Evolutionary conservation across 2,113 vertebrate genomes (phyloP).

Genomic region (Phylloscopus trochiloides): DNA sequence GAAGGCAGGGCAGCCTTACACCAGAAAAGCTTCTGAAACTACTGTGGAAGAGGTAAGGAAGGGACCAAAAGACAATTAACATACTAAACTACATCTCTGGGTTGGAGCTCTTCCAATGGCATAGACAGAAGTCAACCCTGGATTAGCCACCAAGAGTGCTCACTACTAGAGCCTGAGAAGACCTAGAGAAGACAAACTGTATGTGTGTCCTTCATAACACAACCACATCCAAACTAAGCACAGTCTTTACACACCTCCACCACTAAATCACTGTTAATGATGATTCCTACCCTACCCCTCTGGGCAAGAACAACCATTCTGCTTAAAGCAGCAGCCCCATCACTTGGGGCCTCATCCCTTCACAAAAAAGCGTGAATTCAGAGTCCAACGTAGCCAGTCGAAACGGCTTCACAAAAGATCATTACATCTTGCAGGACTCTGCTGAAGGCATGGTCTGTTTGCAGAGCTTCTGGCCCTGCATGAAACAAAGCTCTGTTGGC

Average conservation of each 20-base stretch:
- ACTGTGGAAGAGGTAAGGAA: not conserved
- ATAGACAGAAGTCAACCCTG: not conserved
- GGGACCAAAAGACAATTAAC: not conserved
- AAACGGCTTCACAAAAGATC: not conserved
- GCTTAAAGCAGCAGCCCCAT: not conserved
- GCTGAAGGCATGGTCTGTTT: not conserved
- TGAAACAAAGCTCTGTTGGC: not conserved
- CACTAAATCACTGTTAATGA: not conserved
- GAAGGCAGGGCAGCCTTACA: not conserved
- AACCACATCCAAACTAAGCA: not conserved
- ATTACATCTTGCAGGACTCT: not conserved
- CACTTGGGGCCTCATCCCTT: not conserved
- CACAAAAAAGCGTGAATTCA: not conserved
- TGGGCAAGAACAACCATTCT: not conserved
- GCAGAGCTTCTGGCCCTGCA: not conserved
- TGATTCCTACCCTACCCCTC: not conserved
- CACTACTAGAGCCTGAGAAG: not conserved
- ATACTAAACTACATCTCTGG: not conserved
- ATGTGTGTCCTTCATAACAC: fast-evolving
- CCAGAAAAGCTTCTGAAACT: not conserved
- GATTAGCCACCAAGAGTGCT: not conserved
- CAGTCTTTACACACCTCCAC: not conserved
- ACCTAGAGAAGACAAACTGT: not conserved
- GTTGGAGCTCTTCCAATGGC: not conserved
- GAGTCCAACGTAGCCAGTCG: not conserved